Conservation (phyloP, 1,140 invertebrate species). For the Apocrypta bakeri region DNA sequence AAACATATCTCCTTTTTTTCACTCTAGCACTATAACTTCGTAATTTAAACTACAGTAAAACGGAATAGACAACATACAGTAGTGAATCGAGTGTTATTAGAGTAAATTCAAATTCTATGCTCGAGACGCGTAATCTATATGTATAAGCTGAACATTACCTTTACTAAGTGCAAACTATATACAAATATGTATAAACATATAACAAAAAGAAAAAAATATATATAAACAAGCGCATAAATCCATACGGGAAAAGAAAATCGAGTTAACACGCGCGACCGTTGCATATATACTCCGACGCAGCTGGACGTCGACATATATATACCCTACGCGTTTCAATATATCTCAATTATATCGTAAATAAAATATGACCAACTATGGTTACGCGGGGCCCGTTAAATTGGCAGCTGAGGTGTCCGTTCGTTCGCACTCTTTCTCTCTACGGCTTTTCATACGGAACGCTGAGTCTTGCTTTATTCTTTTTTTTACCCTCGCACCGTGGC, state of each 20-base stretch:
- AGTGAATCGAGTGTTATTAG: no score
- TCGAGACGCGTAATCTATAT: no score
- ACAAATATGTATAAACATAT: no score
- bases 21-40: no score
- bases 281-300: constrained; percentile 53
- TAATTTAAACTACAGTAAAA: no score
- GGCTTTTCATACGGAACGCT: constrained; percentile 24
- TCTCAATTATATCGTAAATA: constrained; percentile 73
- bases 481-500: neutral
- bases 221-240: neutral
- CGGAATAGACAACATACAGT: no score
- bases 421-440: constrained; percentile 54
- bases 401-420: constrained; percentile 57
- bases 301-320: constrained; percentile 59
- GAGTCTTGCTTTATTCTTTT: neutral
- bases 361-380: constrained; percentile 65
- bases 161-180: no score
- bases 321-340: constrained; percentile 67
- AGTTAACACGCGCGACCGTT: neutral
- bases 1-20: no score
- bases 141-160: no score
- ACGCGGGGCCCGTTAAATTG: constrained; percentile 64
- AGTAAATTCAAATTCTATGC: no score
- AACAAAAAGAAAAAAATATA: neutral
- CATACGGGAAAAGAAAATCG: neutral